These are phyloP conservation scores for Lagria hirta DNA, from an alignment of 2,888 invertebrate genomes.

Conservation along the genomic window DNA sequence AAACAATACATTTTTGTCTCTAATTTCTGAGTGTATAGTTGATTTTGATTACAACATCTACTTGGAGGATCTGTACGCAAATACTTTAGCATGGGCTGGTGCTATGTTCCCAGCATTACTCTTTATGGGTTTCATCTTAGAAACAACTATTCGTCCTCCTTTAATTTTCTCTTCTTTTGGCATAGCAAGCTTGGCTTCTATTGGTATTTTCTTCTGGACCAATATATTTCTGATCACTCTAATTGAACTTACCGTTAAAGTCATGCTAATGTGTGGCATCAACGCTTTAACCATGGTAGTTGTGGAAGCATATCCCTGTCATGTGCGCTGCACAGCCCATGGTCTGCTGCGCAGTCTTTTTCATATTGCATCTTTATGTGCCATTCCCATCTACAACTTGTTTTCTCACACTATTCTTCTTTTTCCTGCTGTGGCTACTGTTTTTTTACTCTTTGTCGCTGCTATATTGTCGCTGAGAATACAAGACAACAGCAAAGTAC, in stretches of 20 bases:
- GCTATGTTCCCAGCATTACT: constrained; percentile 56
- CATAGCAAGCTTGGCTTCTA: constrained; percentile 55
- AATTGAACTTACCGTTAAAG: constrained; percentile 53
- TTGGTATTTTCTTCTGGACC: constrained; percentile 58
- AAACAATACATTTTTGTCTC: constrained; percentile 57
- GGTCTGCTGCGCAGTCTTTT: constrained; percentile 59
- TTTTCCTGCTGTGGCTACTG: constrained; percentile 50
- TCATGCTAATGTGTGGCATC: constrained; percentile 56
- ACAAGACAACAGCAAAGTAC: constrained; percentile 53
- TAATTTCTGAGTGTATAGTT: constrained; percentile 50
- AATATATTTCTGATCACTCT: constrained; percentile 48
- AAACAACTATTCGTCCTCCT: constrained; percentile 43
- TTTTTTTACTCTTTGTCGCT: constrained; percentile 44
- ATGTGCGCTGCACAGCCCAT: constrained; percentile 62
- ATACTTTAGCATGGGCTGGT: constrained; percentile 49
- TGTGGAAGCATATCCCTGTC: constrained; percentile 61
- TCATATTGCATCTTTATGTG: constrained; percentile 57
- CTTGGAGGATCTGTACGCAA: constrained; percentile 55
- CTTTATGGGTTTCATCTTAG: constrained; percentile 49
- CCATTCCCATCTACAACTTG: constrained; percentile 53
- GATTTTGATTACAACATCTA: constrained; percentile 63
- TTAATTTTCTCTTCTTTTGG: constrained; percentile 49
- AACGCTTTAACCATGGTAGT: constrained; percentile 57
- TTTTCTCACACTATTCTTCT: constrained; percentile 48
- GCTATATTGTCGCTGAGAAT: constrained; percentile 49